A percentile compares a stretch with the other conserved stretches of the same genome.
phyloP scores from a whole-genome alignment of 2,113 vertebrate genomes.

The Ceuthmochares aereus region DNA sequence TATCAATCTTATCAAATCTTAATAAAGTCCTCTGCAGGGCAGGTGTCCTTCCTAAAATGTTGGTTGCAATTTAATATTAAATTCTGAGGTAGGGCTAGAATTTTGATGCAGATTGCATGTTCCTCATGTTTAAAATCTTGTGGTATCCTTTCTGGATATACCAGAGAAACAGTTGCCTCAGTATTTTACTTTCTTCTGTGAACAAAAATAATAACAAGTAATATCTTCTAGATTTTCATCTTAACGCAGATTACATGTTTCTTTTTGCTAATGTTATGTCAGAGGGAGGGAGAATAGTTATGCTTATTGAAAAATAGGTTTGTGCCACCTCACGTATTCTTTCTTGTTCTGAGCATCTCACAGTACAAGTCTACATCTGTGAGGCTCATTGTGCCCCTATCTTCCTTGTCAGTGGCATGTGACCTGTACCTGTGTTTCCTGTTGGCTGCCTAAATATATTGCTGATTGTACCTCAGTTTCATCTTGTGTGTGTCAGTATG shows the following conservation, averaged over 20 bases:
- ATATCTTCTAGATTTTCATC: not conserved
- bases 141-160: not conserved
- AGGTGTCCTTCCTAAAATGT: not conserved
- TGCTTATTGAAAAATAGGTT: not conserved
- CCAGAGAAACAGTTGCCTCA: not conserved
- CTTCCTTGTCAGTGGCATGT: not conserved
- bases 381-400: not conserved
- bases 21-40: not conserved
- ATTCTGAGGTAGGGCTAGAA: not conserved
- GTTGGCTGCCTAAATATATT: not conserved
- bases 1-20: not conserved
- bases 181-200: not conserved
- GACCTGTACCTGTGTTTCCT: not conserved
- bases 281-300: rapidly evolving
- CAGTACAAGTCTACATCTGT: not conserved
- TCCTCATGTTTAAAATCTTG: not conserved
- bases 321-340: not conserved
- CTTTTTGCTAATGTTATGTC: not conserved
- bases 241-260: not conserved
- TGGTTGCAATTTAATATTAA: not conserved
- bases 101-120: not conserved
- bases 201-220: not conserved
- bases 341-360: not conserved
- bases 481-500: not conserved
- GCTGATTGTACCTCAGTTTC: not conserved